These are phyloP conservation scores for Agriopis leucophaearia DNA, from an alignment of 2,888 invertebrate species.

Conservation along the genomic window DNA sequence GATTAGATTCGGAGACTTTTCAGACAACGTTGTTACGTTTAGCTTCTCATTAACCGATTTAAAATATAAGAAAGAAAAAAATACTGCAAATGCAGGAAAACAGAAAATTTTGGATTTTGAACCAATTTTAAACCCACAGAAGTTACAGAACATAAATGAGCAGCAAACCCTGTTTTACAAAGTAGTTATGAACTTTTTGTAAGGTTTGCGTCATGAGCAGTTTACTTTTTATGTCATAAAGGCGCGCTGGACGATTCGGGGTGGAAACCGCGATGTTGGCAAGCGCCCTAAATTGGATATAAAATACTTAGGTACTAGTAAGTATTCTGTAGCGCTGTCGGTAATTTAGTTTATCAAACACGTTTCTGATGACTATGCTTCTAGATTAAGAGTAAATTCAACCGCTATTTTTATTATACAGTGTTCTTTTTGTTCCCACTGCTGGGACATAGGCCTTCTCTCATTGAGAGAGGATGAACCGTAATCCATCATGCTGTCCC, in stretches of 20 bases:
- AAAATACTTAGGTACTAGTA: neutral
- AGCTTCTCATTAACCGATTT: too few species aligned
- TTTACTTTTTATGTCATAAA: constrained; percentile 9
- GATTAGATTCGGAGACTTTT: too few species aligned
- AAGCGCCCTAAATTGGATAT: constrained; percentile 10
- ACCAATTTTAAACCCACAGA: too few species aligned
- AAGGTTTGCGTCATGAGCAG: constrained; percentile 1
- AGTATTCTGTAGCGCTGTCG: neutral
- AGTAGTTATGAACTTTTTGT: neutral
- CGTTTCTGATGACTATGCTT: neutral
- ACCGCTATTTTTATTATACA: too few species aligned
- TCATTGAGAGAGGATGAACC: too few species aligned
- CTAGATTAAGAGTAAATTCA: neutral
- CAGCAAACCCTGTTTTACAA: neutral
- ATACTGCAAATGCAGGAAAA: too few species aligned
- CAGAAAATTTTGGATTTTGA: too few species aligned
- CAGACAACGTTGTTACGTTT: too few species aligned
- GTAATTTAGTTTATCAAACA: neutral
- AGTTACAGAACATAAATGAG: neutral
- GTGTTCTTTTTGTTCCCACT: too few species aligned
- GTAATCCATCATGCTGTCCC: too few species aligned
- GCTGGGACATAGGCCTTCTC: too few species aligned
- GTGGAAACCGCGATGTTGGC: constrained; percentile 15
- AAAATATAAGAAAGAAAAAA: too few species aligned
- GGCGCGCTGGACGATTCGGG: neutral